Evolutionary conservation across 2,113 vertebrate species (phyloP).

Genomic region (Microcebus ravelobensis): DNA sequence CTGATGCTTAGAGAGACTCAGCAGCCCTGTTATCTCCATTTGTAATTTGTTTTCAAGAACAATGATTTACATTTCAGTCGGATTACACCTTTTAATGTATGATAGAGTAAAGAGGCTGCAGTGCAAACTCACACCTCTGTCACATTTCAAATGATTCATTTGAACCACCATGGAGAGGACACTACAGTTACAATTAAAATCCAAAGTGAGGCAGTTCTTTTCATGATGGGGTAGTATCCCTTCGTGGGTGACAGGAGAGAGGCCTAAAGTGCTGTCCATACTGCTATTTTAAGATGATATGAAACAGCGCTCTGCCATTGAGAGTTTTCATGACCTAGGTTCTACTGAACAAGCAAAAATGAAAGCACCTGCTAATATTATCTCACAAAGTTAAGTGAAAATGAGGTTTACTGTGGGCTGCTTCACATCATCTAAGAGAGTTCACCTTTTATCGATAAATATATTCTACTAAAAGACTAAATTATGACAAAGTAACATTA

Average conservation of each 20-base stretch:
- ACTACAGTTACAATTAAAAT: conserved; percentile 95
- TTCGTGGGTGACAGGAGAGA: conserved; percentile 82
- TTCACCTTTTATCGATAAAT: neutral
- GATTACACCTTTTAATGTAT: conserved; percentile 94
- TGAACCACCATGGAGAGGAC: conserved; percentile 91
- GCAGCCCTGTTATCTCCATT: conserved; percentile 90
- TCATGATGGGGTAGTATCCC: conserved; percentile 84
- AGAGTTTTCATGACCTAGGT: neutral
- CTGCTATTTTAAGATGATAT: conserved; percentile 46
- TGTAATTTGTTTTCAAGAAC: conserved; percentile 96
- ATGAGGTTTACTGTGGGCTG: neutral
- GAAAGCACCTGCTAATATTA: neutral
- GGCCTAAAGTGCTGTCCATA: neutral
- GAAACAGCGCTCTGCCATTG: neutral
- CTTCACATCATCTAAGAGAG: neutral
- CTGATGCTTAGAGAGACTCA: conserved; percentile 87
- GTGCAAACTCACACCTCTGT: conserved; percentile 84
- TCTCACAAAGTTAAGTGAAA: conserved; percentile 20
- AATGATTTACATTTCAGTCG: conserved; percentile 97
- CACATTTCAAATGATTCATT: conserved; percentile 90
- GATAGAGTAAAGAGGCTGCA: conserved; percentile 86
- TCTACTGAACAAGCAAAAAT: neutral
- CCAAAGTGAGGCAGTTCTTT: conserved; percentile 88
- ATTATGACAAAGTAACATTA: neutral
- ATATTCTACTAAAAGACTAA: neutral